A percentile compares a stretch with the other conserved stretches of the same genome.
Evolutionary conservation across 92 coral and sea anemone species (phyloP).

Genomic region (Zoanthus gigantus): DNA sequence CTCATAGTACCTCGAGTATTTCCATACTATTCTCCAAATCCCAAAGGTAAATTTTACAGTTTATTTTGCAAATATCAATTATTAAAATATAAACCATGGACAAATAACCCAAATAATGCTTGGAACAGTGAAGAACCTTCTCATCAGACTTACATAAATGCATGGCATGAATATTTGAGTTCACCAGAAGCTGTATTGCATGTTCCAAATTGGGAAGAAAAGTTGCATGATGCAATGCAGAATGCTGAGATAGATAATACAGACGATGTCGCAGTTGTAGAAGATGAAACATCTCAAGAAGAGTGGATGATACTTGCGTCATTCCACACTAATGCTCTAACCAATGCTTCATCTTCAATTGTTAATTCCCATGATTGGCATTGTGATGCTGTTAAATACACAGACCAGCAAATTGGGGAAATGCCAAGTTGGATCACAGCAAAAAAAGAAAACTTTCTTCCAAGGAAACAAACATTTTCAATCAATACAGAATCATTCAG

Average conservation of each 20-base stretch:
- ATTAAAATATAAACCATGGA: constrained; percentile 66
- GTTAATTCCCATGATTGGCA: constrained; percentile 60
- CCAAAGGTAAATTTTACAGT: constrained; percentile 55
- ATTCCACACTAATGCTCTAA: constrained; percentile 22
- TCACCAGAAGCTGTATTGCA: constrained; percentile 46
- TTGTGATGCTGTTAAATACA: constrained; percentile 52
- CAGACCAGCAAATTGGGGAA: constrained; percentile 63
- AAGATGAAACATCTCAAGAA: constrained; percentile 41
- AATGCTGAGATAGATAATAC: constrained; percentile 39
- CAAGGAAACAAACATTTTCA: constrained; percentile 35
- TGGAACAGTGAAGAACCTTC: constrained; percentile 49
- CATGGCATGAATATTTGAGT: constrained; percentile 51
- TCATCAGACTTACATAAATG: constrained; percentile 27
- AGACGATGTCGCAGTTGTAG: constrained; percentile 10
- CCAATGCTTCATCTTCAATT: constrained; percentile 31
- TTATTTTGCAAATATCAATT: constrained; percentile 61
- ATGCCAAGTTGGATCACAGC: constrained; percentile 63
- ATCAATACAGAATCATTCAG: constrained; percentile 49
- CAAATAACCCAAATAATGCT: constrained; percentile 39
- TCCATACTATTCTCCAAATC: constrained; percentile 61
- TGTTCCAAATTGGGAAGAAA: constrained; percentile 56
- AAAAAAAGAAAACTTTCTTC: constrained; percentile 25
- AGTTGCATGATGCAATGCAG: constrained; percentile 34
- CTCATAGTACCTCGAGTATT: constrained; percentile 52
- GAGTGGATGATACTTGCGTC: constrained; percentile 62